phyloP scores from a whole-genome alignment of 2,888 invertebrate genomes.

The Nemurella pictetii region DNA sequence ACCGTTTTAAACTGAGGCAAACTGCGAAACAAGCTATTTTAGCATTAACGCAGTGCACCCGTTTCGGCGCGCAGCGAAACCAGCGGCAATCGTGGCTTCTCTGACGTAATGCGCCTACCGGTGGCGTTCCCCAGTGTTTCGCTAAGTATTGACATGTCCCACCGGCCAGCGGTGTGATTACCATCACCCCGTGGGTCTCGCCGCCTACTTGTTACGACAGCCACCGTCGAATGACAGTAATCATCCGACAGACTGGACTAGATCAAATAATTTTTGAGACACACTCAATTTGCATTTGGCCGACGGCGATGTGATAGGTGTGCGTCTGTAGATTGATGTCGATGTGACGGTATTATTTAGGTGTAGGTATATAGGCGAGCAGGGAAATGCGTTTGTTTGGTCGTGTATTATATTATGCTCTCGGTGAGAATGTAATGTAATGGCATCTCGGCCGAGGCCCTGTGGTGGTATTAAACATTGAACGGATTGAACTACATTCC shows the following conservation, averaged over 20 bases:
- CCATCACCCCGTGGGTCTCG: background rate
- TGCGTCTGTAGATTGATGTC: background rate
- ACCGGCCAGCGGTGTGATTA: background rate
- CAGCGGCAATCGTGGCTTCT: too few species aligned
- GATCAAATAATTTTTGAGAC: constrained; percentile 7
- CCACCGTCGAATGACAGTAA: constrained; percentile 9
- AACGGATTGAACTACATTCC: background rate
- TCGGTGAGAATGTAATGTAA: background rate
- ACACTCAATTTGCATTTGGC: background rate
- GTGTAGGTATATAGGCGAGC: background rate
- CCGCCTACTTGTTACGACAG: background rate
- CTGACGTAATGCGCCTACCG: too few species aligned
- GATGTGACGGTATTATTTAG: background rate
- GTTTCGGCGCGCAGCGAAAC: too few species aligned
- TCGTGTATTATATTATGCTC: background rate
- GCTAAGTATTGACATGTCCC: background rate
- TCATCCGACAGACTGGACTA: background rate
- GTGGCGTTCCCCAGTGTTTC: too few species aligned
- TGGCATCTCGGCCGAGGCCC: background rate
- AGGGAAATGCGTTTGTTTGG: background rate
- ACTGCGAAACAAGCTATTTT: too few species aligned
- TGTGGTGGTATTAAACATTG: background rate
- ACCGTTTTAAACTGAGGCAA: too few species aligned
- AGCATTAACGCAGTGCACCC: too few species aligned
- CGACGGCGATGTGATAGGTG: background rate